Evolutionary conservation across 2,113 vertebrate genomes (phyloP), one percentile per base, ranked within the genome.

Genomic region (Cynopterus brachyotis): DNA sequence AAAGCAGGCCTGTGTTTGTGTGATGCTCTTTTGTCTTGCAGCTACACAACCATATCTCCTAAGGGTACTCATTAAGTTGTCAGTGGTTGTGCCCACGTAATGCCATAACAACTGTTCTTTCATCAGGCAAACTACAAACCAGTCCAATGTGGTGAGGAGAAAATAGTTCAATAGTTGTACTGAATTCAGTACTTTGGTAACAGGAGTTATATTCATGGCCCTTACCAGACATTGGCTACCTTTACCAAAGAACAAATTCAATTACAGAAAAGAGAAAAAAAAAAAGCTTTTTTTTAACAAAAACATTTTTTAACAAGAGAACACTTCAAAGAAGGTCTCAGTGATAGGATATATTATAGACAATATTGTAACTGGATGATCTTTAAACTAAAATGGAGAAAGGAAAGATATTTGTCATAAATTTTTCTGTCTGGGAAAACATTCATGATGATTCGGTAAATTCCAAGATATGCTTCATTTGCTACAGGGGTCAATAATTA

Each of bases 401-500:
- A 81, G 93, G 2, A 0, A 45, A 66, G 19, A 64, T 72, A 60
- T 87, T 89, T 76, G 22, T 91, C 17, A 37, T 66, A n/a, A 70
- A 35, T 83, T 16, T 69, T 64, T 59, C 76, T 94, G 12, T 22
- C 80, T 93, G 42, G 81, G 17, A 94, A 96, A 53, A 78, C 3
- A 59, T 22, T 91, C 5, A 32, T 67, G 72, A 96, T 67, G n/a
- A 97, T 83, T 98, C 79, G 84, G 0, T 95, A 94, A 95, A 72
- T 94, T 95, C 89, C 47, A 96, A 0, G 70, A 12, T 26, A 59
- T 15, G 73, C 22, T 28, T 97, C 64, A 92, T 94, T 96, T 97
- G 45, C 91, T 92, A 97, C 28, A 91, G 17, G 57, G 45, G 5
- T 93, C 88, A 98, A 76, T 86, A 98, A 97, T 64, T 76, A 7